Conservation (phyloP, 2,888 invertebrate species). For the Eristalis arbustorum region DNA sequence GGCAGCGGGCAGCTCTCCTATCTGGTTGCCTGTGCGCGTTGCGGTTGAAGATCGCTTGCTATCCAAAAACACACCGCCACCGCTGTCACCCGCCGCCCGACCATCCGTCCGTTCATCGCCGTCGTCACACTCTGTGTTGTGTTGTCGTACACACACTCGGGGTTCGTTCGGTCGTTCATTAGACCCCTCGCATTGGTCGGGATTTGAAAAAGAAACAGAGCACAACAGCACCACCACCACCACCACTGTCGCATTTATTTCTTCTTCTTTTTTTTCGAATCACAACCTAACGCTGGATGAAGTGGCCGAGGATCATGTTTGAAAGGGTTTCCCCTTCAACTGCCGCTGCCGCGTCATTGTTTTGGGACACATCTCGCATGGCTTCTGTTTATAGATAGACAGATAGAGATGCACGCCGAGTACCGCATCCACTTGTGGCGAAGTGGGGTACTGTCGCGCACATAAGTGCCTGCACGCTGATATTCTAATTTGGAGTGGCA, state of each 20-base stretch:
- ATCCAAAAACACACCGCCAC: conserved; percentile 28
- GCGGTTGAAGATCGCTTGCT: conserved; percentile 34
- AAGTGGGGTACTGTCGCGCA: neutral
- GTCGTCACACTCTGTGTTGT: neutral
- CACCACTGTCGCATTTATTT: neutral
- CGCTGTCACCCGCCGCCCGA: neutral
- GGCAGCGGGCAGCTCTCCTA: conserved; percentile 44
- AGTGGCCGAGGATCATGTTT: conserved; percentile 51
- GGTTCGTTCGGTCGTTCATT: neutral
- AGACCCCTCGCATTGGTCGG: conserved; percentile 3
- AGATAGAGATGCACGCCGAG: conserved; percentile 21
- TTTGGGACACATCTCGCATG: conserved; percentile 7
- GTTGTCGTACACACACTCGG: neutral
- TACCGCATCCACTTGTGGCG: conserved; percentile 6
- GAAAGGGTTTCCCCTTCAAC: conserved; percentile 32
- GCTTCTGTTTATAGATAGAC: neutral
- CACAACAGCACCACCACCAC: conserved; percentile 1
- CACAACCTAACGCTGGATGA: conserved; percentile 49
- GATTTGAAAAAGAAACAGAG: conserved; percentile 20
- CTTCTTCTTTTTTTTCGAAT: neutral
- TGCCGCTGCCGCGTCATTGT: conserved; percentile 4
- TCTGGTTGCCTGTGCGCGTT: conserved; percentile 24
- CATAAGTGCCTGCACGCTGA: neutral
- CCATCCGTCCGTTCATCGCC: neutral
- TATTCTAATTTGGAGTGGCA: conserved; percentile 30